These are phyloP conservation scores for Agonum fuliginosum DNA, from an alignment of 2,888 invertebrate genomes.

Conservation along the genomic window DNA sequence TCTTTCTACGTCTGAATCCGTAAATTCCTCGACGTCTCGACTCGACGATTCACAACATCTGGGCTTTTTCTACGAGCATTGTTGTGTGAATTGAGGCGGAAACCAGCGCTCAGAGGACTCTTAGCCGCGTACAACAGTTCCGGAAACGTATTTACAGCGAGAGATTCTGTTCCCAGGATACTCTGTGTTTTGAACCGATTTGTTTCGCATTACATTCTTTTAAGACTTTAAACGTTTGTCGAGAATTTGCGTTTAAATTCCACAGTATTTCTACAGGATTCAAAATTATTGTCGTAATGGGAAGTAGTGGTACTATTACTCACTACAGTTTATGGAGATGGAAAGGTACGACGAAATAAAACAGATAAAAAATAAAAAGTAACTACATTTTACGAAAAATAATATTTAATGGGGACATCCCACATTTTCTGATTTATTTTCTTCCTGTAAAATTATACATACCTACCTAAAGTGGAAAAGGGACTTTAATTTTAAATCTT, in stretches of 20 bases:
- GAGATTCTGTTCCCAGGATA: slow-evolving; percentile 27
- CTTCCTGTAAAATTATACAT: no score
- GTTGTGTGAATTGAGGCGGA: slow-evolving; percentile 53
- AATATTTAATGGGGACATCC: no score
- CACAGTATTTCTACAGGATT: background rate
- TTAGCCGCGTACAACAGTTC: slow-evolving; percentile 50
- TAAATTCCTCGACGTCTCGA: slow-evolving; percentile 1
- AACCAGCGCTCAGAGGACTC: slow-evolving; percentile 44
- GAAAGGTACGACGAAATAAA: no score
- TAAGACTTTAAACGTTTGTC: background rate
- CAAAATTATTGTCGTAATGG: no score
- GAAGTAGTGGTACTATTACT: no score
- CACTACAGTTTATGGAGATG: no score
- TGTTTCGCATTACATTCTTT: slow-evolving; percentile 7
- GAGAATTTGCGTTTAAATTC: slow-evolving; percentile 15
- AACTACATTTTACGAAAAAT: no score
- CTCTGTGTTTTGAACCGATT: background rate
- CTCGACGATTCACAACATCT: slow-evolving; percentile 28
- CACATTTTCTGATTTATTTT: no score
- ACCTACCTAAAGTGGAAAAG: no score
- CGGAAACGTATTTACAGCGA: slow-evolving; percentile 52
- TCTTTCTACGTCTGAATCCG: background rate
- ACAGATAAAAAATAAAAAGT: no score
- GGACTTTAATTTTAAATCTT: no score
- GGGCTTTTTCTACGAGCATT: slow-evolving; percentile 24